Conservation (phyloP, 1,140 invertebrate species). For the Drosophila fuyamai region DNA sequence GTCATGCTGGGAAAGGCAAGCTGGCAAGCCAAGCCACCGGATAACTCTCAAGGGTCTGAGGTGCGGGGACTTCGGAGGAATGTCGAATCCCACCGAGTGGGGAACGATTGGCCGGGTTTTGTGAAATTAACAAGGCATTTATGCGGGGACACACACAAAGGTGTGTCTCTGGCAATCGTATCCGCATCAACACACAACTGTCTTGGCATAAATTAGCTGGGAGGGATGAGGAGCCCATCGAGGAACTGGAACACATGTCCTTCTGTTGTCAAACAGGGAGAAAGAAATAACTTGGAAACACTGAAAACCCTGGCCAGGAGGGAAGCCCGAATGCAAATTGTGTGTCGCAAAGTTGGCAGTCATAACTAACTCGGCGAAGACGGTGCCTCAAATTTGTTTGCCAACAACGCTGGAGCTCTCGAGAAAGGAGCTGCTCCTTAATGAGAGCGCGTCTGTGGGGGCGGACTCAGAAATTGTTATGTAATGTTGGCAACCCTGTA, state of each 20-base stretch:
- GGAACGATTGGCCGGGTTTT: slow-evolving; percentile 9
- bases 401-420: slow-evolving; percentile 56
- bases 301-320: slow-evolving; percentile 32
- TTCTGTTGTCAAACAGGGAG: slow-evolving; percentile 43
- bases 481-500: slow-evolving; percentile 51
- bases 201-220: slow-evolving; percentile 70
- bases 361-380: slow-evolving; percentile 64
- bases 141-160: slow-evolving; percentile 58
- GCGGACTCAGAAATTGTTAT: slow-evolving; percentile 47
- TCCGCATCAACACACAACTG: slow-evolving; percentile 32
- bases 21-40: slow-evolving; percentile 7
- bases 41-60: slow-evolving; percentile 31
- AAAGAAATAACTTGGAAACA: slow-evolving; percentile 72
- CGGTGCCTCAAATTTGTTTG: slow-evolving; percentile 71
- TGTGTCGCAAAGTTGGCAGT: slow-evolving; percentile 60
- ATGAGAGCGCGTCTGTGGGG: slow-evolving; percentile 39
- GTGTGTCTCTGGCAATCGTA: slow-evolving; percentile 41
- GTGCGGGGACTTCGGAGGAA: slow-evolving; percentile 2
- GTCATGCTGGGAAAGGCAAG: slow-evolving; percentile 19
- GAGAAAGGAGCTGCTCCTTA: slow-evolving; percentile 43
- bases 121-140: slow-evolving; percentile 72
- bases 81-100: slow-evolving; percentile 1
- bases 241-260: slow-evolving; percentile 44
- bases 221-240: slow-evolving; percentile 9
- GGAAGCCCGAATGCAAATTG: slow-evolving; percentile 67